These are phyloP conservation scores for Clarias macrocephalus DNA, from an alignment of 2,113 vertebrate genomes.

Conservation along the genomic window DNA sequence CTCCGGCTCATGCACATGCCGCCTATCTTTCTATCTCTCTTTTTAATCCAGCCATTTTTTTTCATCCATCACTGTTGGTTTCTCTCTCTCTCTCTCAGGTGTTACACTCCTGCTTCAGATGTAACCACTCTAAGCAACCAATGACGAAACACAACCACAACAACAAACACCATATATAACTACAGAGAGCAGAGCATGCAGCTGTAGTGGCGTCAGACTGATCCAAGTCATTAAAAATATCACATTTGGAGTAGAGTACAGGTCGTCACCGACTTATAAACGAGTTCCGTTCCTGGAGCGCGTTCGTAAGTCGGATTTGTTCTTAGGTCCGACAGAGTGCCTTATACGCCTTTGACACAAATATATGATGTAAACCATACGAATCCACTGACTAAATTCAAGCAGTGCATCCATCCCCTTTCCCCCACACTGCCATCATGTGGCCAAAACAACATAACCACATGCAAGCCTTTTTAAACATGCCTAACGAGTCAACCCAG, in stretches of 20 bases:
- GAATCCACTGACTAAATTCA: no score
- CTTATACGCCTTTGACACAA: no score
- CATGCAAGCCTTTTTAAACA: no score
- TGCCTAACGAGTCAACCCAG: no score
- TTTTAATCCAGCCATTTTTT: not conserved
- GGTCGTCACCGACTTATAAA: no score
- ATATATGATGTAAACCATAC: no score
- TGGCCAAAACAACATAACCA: no score
- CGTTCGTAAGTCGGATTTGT: no score
- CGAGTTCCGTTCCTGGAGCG: no score
- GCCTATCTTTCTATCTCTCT: constrained; percentile 19
- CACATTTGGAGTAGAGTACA: not conserved
- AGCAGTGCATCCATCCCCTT: no score
- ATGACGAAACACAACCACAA: constrained; percentile 28
- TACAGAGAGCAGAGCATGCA: not conserved
- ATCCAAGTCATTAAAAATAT: not conserved
- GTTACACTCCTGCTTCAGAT: constrained; percentile 28
- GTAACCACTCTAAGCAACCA: constrained; percentile 8
- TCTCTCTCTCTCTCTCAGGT: not conserved
- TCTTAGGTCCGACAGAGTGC: no score
- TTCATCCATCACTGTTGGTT: not conserved
- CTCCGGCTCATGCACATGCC: constrained; percentile 54
- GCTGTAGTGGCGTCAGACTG: not conserved
- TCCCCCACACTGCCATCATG: no score
- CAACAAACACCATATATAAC: not conserved